These are phyloP conservation scores for Simalia tracyae DNA, from an alignment of 2,797 vertebrate genomes.

Conservation along the genomic window DNA sequence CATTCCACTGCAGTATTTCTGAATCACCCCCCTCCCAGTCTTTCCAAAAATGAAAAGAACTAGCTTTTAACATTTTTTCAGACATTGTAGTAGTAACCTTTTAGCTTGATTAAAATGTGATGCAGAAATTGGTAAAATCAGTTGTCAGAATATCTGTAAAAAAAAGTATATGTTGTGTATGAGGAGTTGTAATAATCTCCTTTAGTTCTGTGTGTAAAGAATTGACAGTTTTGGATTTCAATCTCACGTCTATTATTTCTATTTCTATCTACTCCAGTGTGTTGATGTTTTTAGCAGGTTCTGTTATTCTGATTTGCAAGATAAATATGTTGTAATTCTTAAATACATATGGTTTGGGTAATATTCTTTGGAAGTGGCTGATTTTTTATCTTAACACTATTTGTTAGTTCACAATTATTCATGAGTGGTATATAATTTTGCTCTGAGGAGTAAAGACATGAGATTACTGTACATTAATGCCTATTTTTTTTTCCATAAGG, in stretches of 20 bases:
- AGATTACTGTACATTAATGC: neutral
- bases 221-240: neutral
- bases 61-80: neutral
- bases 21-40: neutral
- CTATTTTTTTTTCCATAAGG: neutral
- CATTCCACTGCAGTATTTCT: neutral
- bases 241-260: neutral
- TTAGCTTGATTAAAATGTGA: rapidly evolving
- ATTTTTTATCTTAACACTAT: neutral
- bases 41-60: slow-evolving; percentile 2
- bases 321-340: neutral
- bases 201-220: neutral
- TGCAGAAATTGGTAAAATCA: neutral
- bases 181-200: neutral
- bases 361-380: neutral
- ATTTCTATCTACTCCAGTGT: neutral
- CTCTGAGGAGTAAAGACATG: neutral
- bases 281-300: neutral
- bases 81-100: neutral
- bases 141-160: neutral
- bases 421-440: neutral
- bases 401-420: neutral
- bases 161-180: neutral
- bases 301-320: neutral
- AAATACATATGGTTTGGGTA: neutral